phyloP scores from a whole-genome alignment of 2,797 vertebrate genomes.

The Sebastes hubbsi region DNA sequence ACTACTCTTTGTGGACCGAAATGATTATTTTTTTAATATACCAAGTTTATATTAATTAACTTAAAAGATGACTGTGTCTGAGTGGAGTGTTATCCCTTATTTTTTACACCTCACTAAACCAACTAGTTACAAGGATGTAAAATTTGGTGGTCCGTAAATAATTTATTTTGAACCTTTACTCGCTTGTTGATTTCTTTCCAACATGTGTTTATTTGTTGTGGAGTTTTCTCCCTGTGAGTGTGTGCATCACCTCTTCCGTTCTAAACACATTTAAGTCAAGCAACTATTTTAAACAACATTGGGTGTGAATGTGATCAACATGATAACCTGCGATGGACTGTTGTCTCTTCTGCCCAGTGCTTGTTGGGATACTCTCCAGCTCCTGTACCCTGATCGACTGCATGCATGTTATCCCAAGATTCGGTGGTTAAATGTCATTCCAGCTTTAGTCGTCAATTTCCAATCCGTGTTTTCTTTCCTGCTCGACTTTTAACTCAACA shows the following conservation, averaged over 20 bases:
- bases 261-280: neutral
- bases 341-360: neutral
- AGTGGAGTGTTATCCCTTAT: neutral
- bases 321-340: neutral
- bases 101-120: neutral
- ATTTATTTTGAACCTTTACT: neutral
- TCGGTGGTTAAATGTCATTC: neutral
- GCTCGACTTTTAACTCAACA: neutral
- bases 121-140: neutral
- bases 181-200: neutral
- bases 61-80: slow-evolving; percentile 36
- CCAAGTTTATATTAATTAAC: slow-evolving; percentile 43
- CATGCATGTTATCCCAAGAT: neutral
- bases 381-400: neutral
- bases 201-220: neutral
- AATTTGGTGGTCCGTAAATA: neutral
- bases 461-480: neutral
- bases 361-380: slow-evolving; percentile 19
- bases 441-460: neutral
- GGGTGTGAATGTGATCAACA: neutral
- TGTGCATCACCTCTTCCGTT: neutral
- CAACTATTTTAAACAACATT: neutral
- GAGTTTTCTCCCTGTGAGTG: neutral
- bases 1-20: slow-evolving; percentile 32
- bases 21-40: slow-evolving; percentile 24